Evolutionary conservation across 1,140 invertebrate genomes (phyloP).

Genomic region (Bicyclus anynana): DNA sequence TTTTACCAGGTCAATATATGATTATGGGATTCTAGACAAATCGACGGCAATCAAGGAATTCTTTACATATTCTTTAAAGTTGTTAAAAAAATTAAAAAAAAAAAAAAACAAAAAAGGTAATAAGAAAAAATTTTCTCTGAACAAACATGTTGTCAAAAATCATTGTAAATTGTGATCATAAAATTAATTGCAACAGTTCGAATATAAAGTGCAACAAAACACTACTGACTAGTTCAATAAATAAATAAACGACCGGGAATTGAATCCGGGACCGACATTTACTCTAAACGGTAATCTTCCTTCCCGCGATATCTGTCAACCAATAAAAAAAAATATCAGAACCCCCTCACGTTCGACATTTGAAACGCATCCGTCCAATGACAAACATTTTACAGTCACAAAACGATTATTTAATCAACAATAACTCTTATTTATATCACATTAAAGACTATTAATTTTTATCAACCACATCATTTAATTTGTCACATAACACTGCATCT

Average conservation of each 20-base stretch:
- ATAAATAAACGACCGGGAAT: not conserved
- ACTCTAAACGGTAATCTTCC: not conserved
- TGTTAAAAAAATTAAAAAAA: too few relatives aligned
- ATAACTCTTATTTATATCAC: slow-evolving; percentile 4
- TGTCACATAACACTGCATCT: slow-evolving; percentile 1
- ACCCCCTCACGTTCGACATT: slow-evolving; percentile 25
- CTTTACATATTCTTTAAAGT: too few relatives aligned
- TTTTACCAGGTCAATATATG: too few relatives aligned
- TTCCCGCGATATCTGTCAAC: slow-evolving; percentile 13
- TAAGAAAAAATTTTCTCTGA: too few relatives aligned
- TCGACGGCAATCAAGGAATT: too few relatives aligned
- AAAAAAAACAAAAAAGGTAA: too few relatives aligned
- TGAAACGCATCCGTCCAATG: slow-evolving; percentile 29
- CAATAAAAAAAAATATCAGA: slow-evolving; percentile 30
- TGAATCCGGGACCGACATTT: not conserved
- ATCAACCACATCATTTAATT: not conserved
- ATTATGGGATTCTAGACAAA: too few relatives aligned
- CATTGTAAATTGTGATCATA: too few relatives aligned
- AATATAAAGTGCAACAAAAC: too few relatives aligned
- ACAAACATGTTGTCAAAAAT: too few relatives aligned
- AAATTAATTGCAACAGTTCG: too few relatives aligned
- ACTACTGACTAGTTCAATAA: too few relatives aligned
- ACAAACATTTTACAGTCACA: slow-evolving; percentile 15
- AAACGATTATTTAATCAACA: slow-evolving; percentile 5
- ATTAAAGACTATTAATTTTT: slow-evolving; percentile 6